phyloP scores from a whole-genome alignment of 1,140 invertebrate genomes.

The Lethrus apterus region DNA sequence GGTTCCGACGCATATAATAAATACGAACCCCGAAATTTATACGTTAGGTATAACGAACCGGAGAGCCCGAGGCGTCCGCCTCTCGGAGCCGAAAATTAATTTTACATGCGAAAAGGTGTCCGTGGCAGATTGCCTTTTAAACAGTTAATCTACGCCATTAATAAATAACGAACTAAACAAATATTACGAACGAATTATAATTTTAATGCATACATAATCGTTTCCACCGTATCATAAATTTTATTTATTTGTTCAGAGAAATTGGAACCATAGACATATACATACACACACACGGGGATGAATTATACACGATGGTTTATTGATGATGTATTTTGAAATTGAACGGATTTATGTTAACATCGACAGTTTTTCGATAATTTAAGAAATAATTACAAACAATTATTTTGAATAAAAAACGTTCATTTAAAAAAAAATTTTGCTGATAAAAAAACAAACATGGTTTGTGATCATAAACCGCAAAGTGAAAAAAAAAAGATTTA shows the following conservation, averaged over 20 bases:
- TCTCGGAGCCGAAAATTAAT: slow-evolving; percentile 9
- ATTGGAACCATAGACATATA: slow-evolving; percentile 15
- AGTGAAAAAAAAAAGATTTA: neutral
- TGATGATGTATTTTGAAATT: slow-evolving; percentile 14
- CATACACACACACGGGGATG: slow-evolving; percentile 22
- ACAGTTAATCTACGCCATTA: slow-evolving; percentile 30
- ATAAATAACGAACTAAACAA: slow-evolving; percentile 37
- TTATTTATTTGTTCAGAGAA: slow-evolving; percentile 30
- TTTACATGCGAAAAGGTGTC: slow-evolving; percentile 9
- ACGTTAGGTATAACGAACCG: slow-evolving; percentile 1
- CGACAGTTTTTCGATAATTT: too few species aligned
- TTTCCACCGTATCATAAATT: slow-evolving; percentile 31
- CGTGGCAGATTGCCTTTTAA: slow-evolving; percentile 29
- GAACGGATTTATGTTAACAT: slow-evolving; percentile 11
- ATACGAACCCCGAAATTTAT: slow-evolving; percentile 15
- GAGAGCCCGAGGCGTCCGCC: neutral
- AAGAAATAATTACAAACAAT: too few species aligned
- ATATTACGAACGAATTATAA: slow-evolving; percentile 37
- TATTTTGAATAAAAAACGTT: too few species aligned
- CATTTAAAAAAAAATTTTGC: too few species aligned
- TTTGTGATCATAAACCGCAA: neutral
- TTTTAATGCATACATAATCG: slow-evolving; percentile 37
- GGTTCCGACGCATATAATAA: neutral
- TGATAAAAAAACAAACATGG: too few species aligned
- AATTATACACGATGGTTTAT: slow-evolving; percentile 19